A percentile compares a stretch with the other conserved stretches of the same genome.
phyloP scores from a whole-genome alignment of 2,113 vertebrate genomes.

The Turdus rufiventris region DNA sequence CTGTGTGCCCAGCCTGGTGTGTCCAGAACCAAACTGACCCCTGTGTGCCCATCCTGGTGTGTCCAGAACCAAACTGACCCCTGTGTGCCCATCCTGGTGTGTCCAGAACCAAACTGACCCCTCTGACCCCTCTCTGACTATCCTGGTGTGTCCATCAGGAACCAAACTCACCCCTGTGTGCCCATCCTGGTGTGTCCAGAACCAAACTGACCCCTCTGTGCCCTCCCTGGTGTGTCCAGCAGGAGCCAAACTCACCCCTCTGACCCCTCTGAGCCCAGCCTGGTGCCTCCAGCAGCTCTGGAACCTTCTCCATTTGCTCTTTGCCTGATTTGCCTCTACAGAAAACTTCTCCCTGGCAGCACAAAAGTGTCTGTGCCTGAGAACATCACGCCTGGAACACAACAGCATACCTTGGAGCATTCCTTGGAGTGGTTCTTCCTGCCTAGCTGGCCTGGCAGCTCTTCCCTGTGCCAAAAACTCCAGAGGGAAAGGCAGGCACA shows the following conservation, averaged over 20 bases:
- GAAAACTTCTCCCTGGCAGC: constrained; percentile 16
- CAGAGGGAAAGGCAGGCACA: background rate
- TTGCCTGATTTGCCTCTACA: background rate
- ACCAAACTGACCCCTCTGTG: too few relatives aligned
- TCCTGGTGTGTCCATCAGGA: background rate
- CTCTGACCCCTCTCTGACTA: background rate
- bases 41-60: too few relatives aligned
- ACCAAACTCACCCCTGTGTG: background rate
- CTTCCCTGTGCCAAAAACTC: background rate
- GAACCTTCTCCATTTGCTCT: background rate
- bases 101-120: background rate
- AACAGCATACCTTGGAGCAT: constrained; percentile 60
- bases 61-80: background rate
- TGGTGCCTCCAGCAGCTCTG: background rate
- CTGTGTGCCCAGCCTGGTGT: too few relatives aligned
- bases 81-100: background rate
- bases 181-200: background rate
- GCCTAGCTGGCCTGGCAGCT: constrained; percentile 52
- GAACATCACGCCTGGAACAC: background rate
- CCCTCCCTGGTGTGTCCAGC: background rate
- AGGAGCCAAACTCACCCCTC: background rate
- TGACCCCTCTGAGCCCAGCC: background rate
- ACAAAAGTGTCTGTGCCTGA: background rate
- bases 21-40: background rate
- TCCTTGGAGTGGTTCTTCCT: constrained; percentile 16